Base-by-base conservation (phyloP, 2,797 vertebrate genomes). In the Microtus agrestis region DNA sequence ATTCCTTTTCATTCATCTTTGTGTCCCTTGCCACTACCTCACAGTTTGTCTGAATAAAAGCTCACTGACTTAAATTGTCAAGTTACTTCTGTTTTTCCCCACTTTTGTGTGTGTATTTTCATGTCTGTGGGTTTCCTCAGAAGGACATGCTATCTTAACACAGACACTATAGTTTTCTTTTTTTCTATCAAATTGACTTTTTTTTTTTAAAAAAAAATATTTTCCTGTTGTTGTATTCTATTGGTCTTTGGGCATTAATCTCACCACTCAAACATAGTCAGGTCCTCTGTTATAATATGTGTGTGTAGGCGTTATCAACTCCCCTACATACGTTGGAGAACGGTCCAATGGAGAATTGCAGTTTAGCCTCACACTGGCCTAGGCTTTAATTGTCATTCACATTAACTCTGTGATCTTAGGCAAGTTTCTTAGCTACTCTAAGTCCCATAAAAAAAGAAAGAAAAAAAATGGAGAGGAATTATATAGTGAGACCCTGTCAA, bases 71-170 rank as follows among this genome's bases (percentile, higher is more conserved):
- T 93, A 73, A 94, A 69, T 48, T 15, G 25, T 76, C 31, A 89
- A 92, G 59, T 59, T 31, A 81, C 40, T 79, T 79, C 29, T 84
- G 8, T 61, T 48, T 87, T 7, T 93, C 91, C 94, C 59, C 63
- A 46, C 11, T 40, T 40, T 40, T 40, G 40, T 40, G 40, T 40
- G 40, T 40, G 40, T 40, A 40, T 40, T 40, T 40, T 40, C 40
- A 40, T 95, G 51, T 92, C 54, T 95, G 43, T 87, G 43, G 19
- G 63, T 86, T 95, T 94, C 54, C 19, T 88, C 89, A 80, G 61
- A 94, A 91, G n/a, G 87, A 71, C 46, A n/a, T 48, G 51, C 34
- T n/a, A 14, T 89, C 90, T 76, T 89, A 80, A 91, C 56, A 86
- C 6, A 80, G 46, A 89, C 37, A 59, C 17, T 89, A 56, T 6